Base-by-base conservation (phyloP, 2,888 invertebrate species). In the Dryobotodes eremita region DNA sequence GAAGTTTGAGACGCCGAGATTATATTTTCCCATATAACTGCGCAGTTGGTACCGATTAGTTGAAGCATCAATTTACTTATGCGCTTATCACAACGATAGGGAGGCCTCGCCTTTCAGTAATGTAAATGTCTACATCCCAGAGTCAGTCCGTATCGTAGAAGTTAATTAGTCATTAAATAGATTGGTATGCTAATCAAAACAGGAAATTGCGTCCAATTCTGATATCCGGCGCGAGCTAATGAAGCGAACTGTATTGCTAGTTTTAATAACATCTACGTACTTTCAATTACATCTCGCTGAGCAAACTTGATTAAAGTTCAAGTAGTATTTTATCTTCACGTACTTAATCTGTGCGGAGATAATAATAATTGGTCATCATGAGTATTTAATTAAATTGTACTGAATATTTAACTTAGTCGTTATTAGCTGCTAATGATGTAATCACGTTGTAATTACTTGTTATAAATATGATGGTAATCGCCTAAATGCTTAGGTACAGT, bases 131-230 rank as follows among this genome's bases (percentile, higher is more conserved):
- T 85, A 31, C 78, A 85, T 87, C 71, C 48, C 55, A 81, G 75
- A 82, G 80, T 77, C 55, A 68, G 79, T 78, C 66, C 68, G 66
- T 80, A 82, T 79, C 82, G 68, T 79, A 78, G 75, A 77, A 86
- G 83, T 86, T 86, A 88, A 88, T 88, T 83, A 84, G 73, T 76
- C 84, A 80, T 83, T 86, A 88, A 77, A 82, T 76, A 79, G 77
- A 88, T 88, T 87, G 87, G 69, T 79, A 82, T 82, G 84, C 79
- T 83, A 88, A 88, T 86, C 83, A 85, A 85, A 82, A 82, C 87
- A 85, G 87, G 85, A 87, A 85, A 88, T 88, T 83, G 75, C 82
- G 79, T 85, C 77, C 78, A 85, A 82, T 83, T 83, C 84, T 86
- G 80, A 86, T 83, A 79, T 88, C 86, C 88, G 84, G 87, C 64